Base-by-base conservation (phyloP, 2,888 invertebrate genomes). In the Cosmia trapezina region DNA sequence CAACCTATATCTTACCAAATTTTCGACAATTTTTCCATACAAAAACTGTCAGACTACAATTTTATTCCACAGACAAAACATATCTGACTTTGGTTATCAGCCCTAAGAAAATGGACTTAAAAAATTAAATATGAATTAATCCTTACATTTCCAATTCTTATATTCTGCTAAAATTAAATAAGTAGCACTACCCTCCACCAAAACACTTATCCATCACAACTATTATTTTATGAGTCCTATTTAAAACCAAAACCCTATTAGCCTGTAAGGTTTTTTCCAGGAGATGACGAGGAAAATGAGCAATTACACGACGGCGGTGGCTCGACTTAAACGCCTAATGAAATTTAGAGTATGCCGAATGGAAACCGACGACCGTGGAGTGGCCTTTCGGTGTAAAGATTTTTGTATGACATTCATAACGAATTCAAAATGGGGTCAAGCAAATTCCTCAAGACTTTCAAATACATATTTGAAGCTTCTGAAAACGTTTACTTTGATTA, bases 331-430 rank as follows among this genome's bases (percentile, higher is more conserved):
- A 93, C 94, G 92, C 91, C 92, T 96, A 95, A 96, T 95, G 94
- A 95, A 96, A 96, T 96, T 96, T 95, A 95, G 94, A 94, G 93
- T 94, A 95, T 94, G 93, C 91, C 91, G 88, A 91, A 91, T 90
- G 92, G 88, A 91, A 89, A 89, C 78, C 57, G 85, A 84, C 81
- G 70, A 65, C 70, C 41, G 62, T 91, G 76, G 95, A 94, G 92
- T 77, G 70, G 84, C 73, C 76, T 80, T 76, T 68, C 4, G 9
- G 51, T 65, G 49, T 59, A 64, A 72, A 76, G 41, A 62, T 51
- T 47, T 78, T 76, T 60, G n/a, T 43, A 28, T 47, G 19, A 2
- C 2, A 3, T 43, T 43, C 5, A 1, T 51, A 17, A 12, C 41
- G 19, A 19, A 56, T 47, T 51, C 75, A 22, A 75, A 56, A 54